Conservation (phyloP, 2,797 vertebrate genomes). For the Poecilia picta region DNA sequence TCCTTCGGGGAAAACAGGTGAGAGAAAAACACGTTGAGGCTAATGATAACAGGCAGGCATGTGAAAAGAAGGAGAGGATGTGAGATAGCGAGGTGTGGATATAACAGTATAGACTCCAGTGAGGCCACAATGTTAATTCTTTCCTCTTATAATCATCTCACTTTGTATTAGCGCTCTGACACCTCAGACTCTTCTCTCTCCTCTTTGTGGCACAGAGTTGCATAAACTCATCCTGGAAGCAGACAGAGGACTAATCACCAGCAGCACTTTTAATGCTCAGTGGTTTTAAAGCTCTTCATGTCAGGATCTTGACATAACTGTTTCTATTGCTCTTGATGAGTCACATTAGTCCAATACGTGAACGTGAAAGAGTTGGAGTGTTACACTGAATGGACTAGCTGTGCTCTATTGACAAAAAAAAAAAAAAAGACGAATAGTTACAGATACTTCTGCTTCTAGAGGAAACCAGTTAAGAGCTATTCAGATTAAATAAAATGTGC, state of each 20-base stretch:
- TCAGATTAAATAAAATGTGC: neutral
- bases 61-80: slow-evolving; percentile 39
- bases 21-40: neutral
- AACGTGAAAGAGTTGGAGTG: slow-evolving; percentile 13
- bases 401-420: slow-evolving; percentile 49
- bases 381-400: slow-evolving; percentile 32
- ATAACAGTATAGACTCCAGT: slow-evolving; percentile 37
- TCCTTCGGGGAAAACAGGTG: slow-evolving; percentile 23
- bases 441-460: slow-evolving; percentile 48
- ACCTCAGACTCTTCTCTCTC: slow-evolving; percentile 13
- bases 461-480: slow-evolving; percentile 8
- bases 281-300: slow-evolving; percentile 28
- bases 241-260: slow-evolving; percentile 10
- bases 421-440: slow-evolving; percentile 41
- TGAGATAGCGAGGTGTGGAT: slow-evolving; percentile 48
- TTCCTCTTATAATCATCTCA: slow-evolving; percentile 48
- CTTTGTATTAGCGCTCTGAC: slow-evolving; percentile 25
- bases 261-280: slow-evolving; percentile 25
- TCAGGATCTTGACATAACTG: slow-evolving; percentile 16
- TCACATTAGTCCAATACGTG: slow-evolving; percentile 17
- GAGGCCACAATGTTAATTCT: slow-evolving; percentile 23
- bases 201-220: slow-evolving; percentile 3
- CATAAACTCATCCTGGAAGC: slow-evolving; percentile 18
- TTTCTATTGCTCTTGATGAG: slow-evolving; percentile 25
- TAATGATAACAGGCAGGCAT: slow-evolving; percentile 25